Base-by-base conservation (phyloP, 1,140 invertebrate species). In the Drosophila parvula region DNA sequence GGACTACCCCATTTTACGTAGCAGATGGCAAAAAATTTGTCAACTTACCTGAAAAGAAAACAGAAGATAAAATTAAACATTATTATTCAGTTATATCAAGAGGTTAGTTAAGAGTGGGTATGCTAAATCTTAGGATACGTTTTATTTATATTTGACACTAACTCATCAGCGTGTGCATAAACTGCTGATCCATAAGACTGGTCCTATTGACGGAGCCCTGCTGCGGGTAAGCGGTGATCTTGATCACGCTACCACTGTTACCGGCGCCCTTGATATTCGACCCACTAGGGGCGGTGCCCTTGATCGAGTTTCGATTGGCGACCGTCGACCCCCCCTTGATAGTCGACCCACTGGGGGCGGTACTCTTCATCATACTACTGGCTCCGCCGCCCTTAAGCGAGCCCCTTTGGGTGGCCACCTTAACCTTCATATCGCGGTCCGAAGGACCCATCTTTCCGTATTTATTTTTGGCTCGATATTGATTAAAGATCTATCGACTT, bases 21-120 rank as follows among this genome's bases (percentile, higher is more conserved):
- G 12, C 22, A n/a, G 43, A 32, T 53, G 53, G 22, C 27, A 51
- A 34, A 50, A 36, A 16, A 11, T 38, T 59, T 34, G 45, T 68
- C 51, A 74, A 88, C 83, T 88, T 88, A 88, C 83, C 83, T 88
- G 58, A n/a, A 88, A 88, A 51, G 59, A 71, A 51, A 55, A 48
- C 10, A 58, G 7, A 62, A 56, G 36, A 30, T 6, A 43, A 43
- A 22, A 38, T 43, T 16, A 7, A 43, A 12, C 16, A 48, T 53
- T 57, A 47, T 60, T 43, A 57, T 12, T 0, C 22, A 58, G 28
- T 27, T 16, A 14, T 14, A 14, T 14, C 10, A 43, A 38, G 0
- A 32, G 12, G 4, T 5, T 12, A 22, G 45, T 11, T 12, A 45
- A 45, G 7, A 27, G 43, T 45, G 11, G 16, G 11, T 27, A 12